Base-by-base conservation (phyloP, 2,888 invertebrate species). In the Ethmia dodecea region DNA sequence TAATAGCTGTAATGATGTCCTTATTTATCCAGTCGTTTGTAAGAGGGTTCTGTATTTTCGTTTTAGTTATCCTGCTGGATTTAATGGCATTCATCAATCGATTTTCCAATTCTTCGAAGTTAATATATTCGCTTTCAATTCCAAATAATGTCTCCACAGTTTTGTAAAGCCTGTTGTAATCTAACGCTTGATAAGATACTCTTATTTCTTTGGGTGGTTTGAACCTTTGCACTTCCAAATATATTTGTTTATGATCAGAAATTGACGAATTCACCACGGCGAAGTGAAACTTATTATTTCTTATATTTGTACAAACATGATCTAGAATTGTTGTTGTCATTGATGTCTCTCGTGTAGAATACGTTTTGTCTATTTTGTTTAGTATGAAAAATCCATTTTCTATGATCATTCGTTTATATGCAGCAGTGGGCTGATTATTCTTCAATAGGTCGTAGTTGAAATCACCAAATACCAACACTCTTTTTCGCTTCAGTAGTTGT, bases 191-290 rank as follows among this genome's bases (percentile, higher is more conserved):
- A n/a, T 24, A 24, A 6, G 5, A 3, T 5, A 24, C n/a, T 10
- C n/a, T 24, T 24, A 6, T 24, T 3, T 24, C n/a, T 24, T 5
- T 3, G 5, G 5, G 5, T n/a, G 24, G 24, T n/a, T 24, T 24
- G n/a, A 6, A 24, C 3, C n/a, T 24, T 3, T n/a, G 5, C 3
- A 24, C 24, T n/a, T 24, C 24, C 3, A 24, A 28, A 16, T 40
- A 42, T 9, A 47, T 37, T 24, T 49, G 42, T n/a, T 45, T 47
- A 10, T 46, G 49, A 18, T 49, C 46, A 3, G 46, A 38, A 34
- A 47, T 38, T 5, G 42, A 3, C 4, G 44, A 45, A 18, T 51
- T 40, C n/a, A 47, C 33, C 2, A 44, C 30, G 2, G 36, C 29
- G 2, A 48, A 12, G 13, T 43, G 14, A 13, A 33, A 40, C 1